These are phyloP conservation scores for Epizoanthus rinbou DNA, from an alignment of 92 coral and sea anemone genomes.

Conservation along the genomic window DNA sequence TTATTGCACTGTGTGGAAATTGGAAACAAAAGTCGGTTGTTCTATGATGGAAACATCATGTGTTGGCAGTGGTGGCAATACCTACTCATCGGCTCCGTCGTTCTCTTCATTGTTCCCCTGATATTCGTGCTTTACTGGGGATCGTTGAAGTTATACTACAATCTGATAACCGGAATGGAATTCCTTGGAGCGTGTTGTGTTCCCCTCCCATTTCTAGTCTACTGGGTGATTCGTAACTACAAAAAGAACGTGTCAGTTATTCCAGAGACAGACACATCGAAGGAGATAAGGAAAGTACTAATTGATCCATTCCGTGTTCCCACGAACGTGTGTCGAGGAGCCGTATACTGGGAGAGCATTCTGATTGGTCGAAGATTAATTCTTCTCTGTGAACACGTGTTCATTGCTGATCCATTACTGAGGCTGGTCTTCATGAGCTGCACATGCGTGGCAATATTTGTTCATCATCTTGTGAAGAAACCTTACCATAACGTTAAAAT, in stretches of 20 bases:
- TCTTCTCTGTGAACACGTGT: constrained; percentile 15
- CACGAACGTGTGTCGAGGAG: neutral
- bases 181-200: constrained; percentile 51
- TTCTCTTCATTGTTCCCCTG: constrained; percentile 55
- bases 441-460: constrained; percentile 34
- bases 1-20: constrained; percentile 58
- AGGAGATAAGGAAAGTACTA: neutral
- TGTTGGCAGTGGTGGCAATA: constrained; percentile 68
- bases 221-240: constrained; percentile 15
- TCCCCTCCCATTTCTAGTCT: constrained; percentile 50
- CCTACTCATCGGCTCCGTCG: constrained; percentile 34
- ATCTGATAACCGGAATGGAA: constrained; percentile 34
- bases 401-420: constrained; percentile 5
- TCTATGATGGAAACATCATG: constrained; percentile 50
- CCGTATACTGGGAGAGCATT: constrained; percentile 48
- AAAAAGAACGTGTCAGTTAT: too few species aligned
- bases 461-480: constrained; percentile 27
- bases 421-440: constrained; percentile 9
- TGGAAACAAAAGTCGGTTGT: constrained; percentile 43
- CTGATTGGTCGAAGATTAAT: constrained; percentile 39
- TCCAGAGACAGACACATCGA: too few species aligned
- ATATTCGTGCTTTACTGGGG: constrained; percentile 53
- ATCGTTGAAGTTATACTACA: constrained; percentile 44
- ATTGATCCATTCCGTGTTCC: too few species aligned
- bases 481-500: constrained; percentile 36